Base-by-base conservation (phyloP, 2,888 invertebrate species). In the Beris chalybata region DNA sequence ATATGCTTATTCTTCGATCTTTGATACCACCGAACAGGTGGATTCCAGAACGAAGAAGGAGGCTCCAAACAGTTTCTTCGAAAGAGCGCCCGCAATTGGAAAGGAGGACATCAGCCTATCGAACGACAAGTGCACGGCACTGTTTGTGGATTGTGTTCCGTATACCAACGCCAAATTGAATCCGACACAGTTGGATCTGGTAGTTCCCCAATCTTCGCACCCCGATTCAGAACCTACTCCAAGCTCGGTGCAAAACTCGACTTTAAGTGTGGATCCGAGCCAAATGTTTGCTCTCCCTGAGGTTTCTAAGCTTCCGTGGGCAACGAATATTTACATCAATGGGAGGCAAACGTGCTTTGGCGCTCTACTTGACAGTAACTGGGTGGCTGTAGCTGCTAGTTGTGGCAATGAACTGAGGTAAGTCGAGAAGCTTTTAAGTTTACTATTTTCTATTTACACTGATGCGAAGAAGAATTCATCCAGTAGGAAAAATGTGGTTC, bases 341-440 rank as follows among this genome's bases (percentile, higher is more conserved):
- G 92, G 93, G 3, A 76, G 81, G 67, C 88, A 88, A 70, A 85
- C 81, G 73, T 92, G 92, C 74, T 83, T 87, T 53, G 92, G 90
- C 5, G 83, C 88, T 44, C 79, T 93, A 65, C 76, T 93, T 52
- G 85, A 88, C 71, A 74, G 81, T 3, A 79, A 85, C 15, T 91
- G 91, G 90, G 82, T 91, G 66, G 80, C 85, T 4, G 84, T 83
- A 69, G 82, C 83, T 64, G 79, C 79, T 12, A 91, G 90, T 74
- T 75, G 74, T 3, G 61, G 5, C 4, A n/a, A 70, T 43, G 75
- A 75, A 12, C 64, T 77, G n/a, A 75, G 75, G 79, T 79, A 32
- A 55, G 15, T 61, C 1, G 3, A 22, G 22, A 22, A 22, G 22
- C 22, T 22, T 22, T 22, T 22, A 22, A 22, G 22, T 22, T 22